A percentile compares a stretch with the other conserved stretches of the same genome.
These are phyloP conservation scores for Actinostola sp. DNA, from an alignment of 92 coral and sea anemone species.

Conservation along the genomic window DNA sequence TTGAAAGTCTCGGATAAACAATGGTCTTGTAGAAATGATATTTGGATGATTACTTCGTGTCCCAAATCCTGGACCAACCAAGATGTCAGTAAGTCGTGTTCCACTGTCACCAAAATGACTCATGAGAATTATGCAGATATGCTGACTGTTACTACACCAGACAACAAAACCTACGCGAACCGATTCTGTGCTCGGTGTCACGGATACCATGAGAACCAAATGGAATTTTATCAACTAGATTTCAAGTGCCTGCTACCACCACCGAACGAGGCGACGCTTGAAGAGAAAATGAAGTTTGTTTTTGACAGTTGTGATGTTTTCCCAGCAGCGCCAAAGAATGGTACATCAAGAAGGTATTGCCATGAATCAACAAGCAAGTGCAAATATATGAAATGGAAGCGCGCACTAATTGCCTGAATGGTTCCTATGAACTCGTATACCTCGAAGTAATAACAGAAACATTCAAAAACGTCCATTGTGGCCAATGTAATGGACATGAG, in stretches of 20 bases:
- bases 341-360: conserved; percentile 2
- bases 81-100: conserved; percentile 10
- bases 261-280: background rate
- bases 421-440: background rate
- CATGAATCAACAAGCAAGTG: background rate
- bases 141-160: conserved; percentile 16
- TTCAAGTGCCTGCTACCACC: conserved; percentile 28
- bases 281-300: conserved; percentile 22
- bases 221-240: background rate
- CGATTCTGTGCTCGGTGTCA: conserved; percentile 34
- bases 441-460: background rate
- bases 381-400: background rate
- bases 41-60: conserved; percentile 32
- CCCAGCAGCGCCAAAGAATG: background rate
- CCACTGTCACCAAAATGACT: background rate
- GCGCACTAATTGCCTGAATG: background rate
- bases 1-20: conserved; percentile 13
- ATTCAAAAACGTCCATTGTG: conserved; percentile 17
- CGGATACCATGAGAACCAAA: background rate
- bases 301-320: conserved; percentile 17
- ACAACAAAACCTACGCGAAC: conserved; percentile 31
- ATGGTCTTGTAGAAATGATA: conserved; percentile 6
- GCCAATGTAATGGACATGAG: background rate
- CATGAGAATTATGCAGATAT: conserved; percentile 7
- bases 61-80: conserved; percentile 29